Conservation (phyloP, 64 coral and sea anemone species). For the Actinia tenebrosa region DNA sequence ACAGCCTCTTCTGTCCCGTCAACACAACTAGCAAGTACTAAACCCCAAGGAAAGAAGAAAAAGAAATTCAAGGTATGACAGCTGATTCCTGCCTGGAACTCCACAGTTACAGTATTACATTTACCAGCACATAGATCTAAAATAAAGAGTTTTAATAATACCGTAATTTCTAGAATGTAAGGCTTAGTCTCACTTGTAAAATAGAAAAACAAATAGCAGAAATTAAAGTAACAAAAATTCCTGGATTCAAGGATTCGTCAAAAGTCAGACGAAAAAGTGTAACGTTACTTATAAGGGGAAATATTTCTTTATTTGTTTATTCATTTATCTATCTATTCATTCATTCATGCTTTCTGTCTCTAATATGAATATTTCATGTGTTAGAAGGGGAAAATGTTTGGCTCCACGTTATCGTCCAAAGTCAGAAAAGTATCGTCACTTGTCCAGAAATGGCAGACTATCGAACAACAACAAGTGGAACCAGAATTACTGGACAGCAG, state of each 20-base stretch:
- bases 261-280: no score
- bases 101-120: no score
- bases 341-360: background rate
- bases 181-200: no score
- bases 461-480: constrained; percentile 52
- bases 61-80: constrained; percentile 4
- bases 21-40: background rate
- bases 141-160: no score
- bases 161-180: no score
- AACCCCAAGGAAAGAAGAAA: background rate
- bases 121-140: no score
- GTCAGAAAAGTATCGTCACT: constrained; percentile 50
- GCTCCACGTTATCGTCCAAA: constrained; percentile 45
- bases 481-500: constrained; percentile 34
- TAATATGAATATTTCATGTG: background rate
- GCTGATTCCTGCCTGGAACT: background rate
- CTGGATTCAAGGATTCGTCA: no score
- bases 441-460: constrained; percentile 57
- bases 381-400: constrained; percentile 7
- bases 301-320: no score
- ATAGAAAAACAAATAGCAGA: no score
- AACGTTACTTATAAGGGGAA: no score
- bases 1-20: constrained; percentile 1
- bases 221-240: no score
- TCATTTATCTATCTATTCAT: no score